Conservation (phyloP, 2,797 vertebrate genomes). For the Lithobates sylvaticus region DNA sequence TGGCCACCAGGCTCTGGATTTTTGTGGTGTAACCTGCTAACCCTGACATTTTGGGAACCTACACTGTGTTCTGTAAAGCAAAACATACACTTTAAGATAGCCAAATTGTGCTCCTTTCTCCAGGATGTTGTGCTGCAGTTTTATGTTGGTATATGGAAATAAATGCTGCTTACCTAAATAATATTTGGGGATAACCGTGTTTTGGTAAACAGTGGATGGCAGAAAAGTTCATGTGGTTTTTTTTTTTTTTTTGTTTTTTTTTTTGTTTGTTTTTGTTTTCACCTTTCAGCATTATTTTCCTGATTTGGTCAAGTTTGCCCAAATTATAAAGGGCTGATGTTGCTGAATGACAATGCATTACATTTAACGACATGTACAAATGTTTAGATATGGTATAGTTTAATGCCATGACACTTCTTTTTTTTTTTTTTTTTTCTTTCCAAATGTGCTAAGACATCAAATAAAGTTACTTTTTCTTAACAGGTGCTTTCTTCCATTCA, state of each 20-base stretch:
- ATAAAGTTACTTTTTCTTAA: constrained; percentile 71
- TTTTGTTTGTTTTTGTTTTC: background rate
- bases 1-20: background rate
- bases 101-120: constrained; percentile 54
- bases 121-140: constrained; percentile 53
- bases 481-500: constrained; percentile 61
- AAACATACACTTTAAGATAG: constrained; percentile 71
- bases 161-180: constrained; percentile 69
- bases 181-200: constrained; percentile 64
- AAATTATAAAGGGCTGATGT: constrained; percentile 62
- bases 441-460: constrained; percentile 72
- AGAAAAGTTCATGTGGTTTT: constrained; percentile 16
- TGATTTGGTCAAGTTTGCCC: constrained; percentile 63
- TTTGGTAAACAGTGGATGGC: constrained; percentile 65
- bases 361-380: constrained; percentile 71
- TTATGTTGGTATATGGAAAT: constrained; percentile 72
- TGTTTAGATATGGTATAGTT: constrained; percentile 63
- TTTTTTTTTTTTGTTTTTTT: background rate
- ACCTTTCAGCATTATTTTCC: constrained; percentile 8
- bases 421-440: constrained; percentile 59
- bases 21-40: background rate
- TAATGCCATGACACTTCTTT: constrained; percentile 67
- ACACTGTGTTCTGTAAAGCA: constrained; percentile 63
- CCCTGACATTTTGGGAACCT: background rate
- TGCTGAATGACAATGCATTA: constrained; percentile 63